phyloP scores from a whole-genome alignment of 2,888 invertebrate genomes.

The Acrobasis repandana region DNA sequence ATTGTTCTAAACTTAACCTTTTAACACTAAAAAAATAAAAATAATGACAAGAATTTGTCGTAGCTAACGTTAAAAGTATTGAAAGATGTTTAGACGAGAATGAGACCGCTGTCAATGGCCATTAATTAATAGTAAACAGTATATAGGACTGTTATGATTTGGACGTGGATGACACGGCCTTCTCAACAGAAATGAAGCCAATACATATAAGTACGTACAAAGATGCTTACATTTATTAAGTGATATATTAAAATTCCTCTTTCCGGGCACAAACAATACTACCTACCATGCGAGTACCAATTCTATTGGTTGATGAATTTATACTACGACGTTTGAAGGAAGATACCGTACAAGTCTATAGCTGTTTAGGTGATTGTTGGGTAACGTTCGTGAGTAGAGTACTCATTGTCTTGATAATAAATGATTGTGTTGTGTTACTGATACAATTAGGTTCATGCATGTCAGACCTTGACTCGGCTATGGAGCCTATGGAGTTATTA shows the following conservation, averaged over 20 bases:
- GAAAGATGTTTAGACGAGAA: too few species aligned
- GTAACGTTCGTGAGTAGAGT: background rate
- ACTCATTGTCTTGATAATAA: slow-evolving; percentile 26
- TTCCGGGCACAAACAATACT: too few species aligned
- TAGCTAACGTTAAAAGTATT: too few species aligned
- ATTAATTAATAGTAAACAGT: slow-evolving; percentile 7
- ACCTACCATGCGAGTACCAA: too few species aligned
- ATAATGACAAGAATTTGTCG: too few species aligned
- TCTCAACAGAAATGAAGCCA: too few species aligned
- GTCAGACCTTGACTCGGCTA: slow-evolving; percentile 52
- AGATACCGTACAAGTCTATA: background rate
- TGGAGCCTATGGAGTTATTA: slow-evolving; percentile 55
- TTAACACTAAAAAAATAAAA: too few species aligned
- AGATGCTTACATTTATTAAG: too few species aligned
- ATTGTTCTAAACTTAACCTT: too few species aligned
- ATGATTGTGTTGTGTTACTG: slow-evolving; percentile 38
- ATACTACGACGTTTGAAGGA: background rate
- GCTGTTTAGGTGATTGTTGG: background rate
- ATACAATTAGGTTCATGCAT: slow-evolving; percentile 46
- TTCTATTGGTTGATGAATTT: too few species aligned
- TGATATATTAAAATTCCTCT: too few species aligned
- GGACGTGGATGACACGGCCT: background rate
- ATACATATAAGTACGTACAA: too few species aligned
- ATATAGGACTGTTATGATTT: background rate
- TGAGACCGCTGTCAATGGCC: background rate